Percentiles rank a stretch among this genome's conserved stretches.
Evolutionary conservation across 2,113 vertebrate species (phyloP).

Genomic region (Amia ocellicauda): DNA sequence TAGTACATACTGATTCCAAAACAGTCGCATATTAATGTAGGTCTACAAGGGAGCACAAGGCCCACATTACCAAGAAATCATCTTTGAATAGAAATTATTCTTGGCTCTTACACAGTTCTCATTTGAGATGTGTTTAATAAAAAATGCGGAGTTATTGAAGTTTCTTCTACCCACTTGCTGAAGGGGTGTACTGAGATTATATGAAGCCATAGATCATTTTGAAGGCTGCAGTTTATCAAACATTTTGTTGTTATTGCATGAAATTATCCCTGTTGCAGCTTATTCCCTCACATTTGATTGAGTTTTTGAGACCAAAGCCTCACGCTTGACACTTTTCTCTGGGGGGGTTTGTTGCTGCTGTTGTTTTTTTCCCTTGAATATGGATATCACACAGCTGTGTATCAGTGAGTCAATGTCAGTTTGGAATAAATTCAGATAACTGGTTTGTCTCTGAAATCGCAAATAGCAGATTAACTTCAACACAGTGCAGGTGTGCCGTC

Average conservation of each 20-base stretch:
- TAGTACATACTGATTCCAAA: no score
- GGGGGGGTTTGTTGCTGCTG: no score
- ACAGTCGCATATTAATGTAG: no score
- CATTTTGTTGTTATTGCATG: conserved; percentile 22
- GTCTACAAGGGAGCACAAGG: neutral
- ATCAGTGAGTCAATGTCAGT: no score
- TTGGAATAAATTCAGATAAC: no score
- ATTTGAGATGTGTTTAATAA: conserved; percentile 25
- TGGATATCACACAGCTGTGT: no score
- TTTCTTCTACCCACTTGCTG: conserved; percentile 6
- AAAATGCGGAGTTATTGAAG: conserved; percentile 14
- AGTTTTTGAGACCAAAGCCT: neutral
- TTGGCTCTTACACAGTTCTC: neutral
- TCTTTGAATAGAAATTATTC: conserved; percentile 5
- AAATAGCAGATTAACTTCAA: no score
- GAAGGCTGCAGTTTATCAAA: conserved; percentile 24
- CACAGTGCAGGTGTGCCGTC: no score
- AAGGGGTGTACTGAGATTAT: conserved; percentile 7
- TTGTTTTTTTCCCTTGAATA: no score
- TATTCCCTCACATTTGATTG: neutral
- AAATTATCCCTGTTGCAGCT: neutral
- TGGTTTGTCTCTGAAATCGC: no score
- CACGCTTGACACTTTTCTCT: neutral
- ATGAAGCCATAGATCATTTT: conserved; percentile 24
- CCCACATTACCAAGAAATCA: neutral